A percentile compares a stretch with the other conserved stretches of the same genome.
Conservation (phyloP, 2,888 invertebrate species). For the Oxyscelio sp. region DNA sequence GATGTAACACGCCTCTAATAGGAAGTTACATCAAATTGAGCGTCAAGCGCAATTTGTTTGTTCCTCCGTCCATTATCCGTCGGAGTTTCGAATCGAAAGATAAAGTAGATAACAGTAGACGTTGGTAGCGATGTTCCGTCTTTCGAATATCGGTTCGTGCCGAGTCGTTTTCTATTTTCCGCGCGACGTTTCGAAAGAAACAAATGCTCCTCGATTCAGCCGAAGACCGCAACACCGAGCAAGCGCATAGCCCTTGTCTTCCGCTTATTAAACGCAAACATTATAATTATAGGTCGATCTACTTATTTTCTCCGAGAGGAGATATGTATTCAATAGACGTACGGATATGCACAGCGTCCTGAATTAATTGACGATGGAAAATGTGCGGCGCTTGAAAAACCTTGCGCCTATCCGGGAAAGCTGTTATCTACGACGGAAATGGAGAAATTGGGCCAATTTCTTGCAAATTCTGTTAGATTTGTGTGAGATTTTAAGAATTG, state of each 20-base stretch:
- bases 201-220: not conserved
- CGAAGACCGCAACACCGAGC: constrained; percentile 5
- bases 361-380: constrained; percentile 70
- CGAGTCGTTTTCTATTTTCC: not conserved
- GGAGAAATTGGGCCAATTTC: constrained; percentile 48
- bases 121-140: not conserved
- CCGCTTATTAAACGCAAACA: constrained; percentile 72
- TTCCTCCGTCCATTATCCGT: constrained; percentile 14
- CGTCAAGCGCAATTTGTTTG: constrained; percentile 38
- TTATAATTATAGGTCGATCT: constrained; percentile 73
- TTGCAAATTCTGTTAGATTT: not conserved
- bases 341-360: constrained; percentile 60
- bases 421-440: constrained; percentile 31
- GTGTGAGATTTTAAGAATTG: too few species aligned
- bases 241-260: constrained; percentile 84
- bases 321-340: constrained; percentile 69
- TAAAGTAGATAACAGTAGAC: constrained; percentile 20
- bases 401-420: constrained; percentile 56
- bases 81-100: constrained; percentile 22
- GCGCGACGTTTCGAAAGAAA: not conserved
- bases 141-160: constrained; percentile 9
- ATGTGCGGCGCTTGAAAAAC: constrained; percentile 46
- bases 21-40: constrained; percentile 37
- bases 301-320: constrained; percentile 60
- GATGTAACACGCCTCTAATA: constrained; percentile 33